Evolutionary conservation across 2,797 vertebrate genomes (phyloP), one percentile per base, ranked within the genome.

Genomic region (Lindbergichthys nudifrons): DNA sequence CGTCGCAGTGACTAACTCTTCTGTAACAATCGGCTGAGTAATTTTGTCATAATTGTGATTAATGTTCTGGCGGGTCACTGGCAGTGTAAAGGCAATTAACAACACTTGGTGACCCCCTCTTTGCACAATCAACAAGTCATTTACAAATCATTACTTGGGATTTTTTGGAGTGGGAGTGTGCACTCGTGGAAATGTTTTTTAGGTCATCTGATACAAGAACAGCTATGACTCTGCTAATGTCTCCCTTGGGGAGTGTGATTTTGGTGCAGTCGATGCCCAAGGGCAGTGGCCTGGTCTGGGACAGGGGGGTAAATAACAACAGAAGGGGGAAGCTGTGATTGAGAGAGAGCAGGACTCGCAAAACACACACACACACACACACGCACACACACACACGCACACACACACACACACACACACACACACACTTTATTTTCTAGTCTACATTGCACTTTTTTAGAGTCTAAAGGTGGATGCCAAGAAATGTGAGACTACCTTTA

Each of bases 1-100:
- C 75, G 50, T 80, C 41, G 45, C 83, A 61, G 39, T 63, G 78
- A 71, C 69, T 50, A 74, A 75, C 79, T 81, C 84, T 81, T 88
- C 45, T 1, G 77, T 80, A 80, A 91, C 74, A 58, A 82, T 86
- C 43, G n/a, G 67, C 85, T 81, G 77, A 92, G 87, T 90, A 62
- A 87, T 91, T 93, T 86, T 88, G 85, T 86, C 92, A 90, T 92
- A 88, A 90, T 88, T 88, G 80, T 94, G 93, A 94, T 95, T 87
- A 92, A 93, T 94, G 92, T 81, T 74, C 75, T 68, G 52, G 46
- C 0, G 75, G 88, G 90, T 94, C 92, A 90, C 70, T 81, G 84
- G 74, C 86, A 80, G 77, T 90, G 88, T 91, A 82, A 89, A 86
- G 57, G 86, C 77, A 89, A 89, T 95, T 93, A 92, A 80, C 82